These are phyloP conservation scores for Drosophila bocki DNA, from an alignment of 1,140 invertebrate genomes.

Conservation along the genomic window DNA sequence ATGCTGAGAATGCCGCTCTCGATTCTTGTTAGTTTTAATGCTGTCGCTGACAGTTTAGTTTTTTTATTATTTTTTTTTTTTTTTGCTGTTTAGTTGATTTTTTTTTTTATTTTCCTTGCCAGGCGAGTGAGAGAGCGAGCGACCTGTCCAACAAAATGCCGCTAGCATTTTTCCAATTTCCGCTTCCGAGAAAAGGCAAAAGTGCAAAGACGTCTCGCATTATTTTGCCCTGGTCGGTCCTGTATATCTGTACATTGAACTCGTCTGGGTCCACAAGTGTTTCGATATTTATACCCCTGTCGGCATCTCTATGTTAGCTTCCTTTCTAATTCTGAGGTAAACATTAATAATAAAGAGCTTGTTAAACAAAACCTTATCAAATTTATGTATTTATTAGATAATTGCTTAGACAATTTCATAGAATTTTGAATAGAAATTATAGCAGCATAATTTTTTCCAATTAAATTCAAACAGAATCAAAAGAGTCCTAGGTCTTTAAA, in stretches of 20 bases:
- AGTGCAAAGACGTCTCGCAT: constrained; percentile 43
- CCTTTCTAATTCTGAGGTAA: no score
- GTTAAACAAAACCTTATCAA: not conserved
- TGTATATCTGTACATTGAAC: constrained; percentile 18
- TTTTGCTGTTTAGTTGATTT: constrained; percentile 3
- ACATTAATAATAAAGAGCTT: not conserved
- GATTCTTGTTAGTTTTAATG: constrained; percentile 62
- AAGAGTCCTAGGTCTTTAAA: no score
- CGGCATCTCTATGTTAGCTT: no score
- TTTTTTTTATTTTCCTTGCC: constrained; percentile 29
- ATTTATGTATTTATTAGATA: not conserved
- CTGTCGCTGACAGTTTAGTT: constrained; percentile 64
- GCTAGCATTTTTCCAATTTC: constrained; percentile 72
- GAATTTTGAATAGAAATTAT: not conserved
- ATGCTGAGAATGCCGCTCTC: constrained; percentile 50
- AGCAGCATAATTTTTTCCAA: no score
- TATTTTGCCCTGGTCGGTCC: constrained; percentile 21
- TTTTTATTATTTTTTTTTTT: constrained; percentile 5
- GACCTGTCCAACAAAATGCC: constrained; percentile 70
- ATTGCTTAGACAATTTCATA: no score
- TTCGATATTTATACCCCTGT: not conserved
- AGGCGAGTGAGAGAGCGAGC: constrained; percentile 12
- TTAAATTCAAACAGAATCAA: no score
- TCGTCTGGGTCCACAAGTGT: constrained; percentile 25
- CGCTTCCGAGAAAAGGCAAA: constrained; percentile 48